Conservation (phyloP, 2,113 vertebrate genomes). For the Aspidoscelis tigris region DNA sequence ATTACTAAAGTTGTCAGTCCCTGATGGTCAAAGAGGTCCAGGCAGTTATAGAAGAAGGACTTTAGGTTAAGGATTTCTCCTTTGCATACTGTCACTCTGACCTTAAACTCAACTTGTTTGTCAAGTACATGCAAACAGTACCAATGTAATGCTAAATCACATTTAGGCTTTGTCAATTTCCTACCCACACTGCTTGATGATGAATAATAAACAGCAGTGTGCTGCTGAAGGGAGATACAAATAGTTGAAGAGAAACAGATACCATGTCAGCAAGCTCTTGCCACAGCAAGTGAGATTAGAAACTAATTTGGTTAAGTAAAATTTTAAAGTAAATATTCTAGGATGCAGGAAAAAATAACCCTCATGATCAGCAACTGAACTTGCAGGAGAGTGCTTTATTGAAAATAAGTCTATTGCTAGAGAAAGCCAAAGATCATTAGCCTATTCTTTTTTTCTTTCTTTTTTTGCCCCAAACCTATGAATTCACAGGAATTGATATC, state of each 20-base stretch:
- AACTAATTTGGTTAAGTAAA: not conserved
- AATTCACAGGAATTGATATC: not conserved
- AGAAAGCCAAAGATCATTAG: not conserved
- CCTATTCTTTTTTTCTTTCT: no score
- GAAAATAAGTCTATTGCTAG: not conserved
- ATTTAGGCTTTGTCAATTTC: conserved; percentile 57
- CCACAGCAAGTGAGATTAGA: not conserved
- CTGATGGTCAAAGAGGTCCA: conserved; percentile 24
- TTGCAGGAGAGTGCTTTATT: not conserved
- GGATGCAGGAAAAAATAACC: no score
- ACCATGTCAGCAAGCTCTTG: not conserved
- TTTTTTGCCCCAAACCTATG: not conserved
- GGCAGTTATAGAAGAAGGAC: conserved; percentile 26
- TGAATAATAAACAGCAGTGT: conserved; percentile 56
- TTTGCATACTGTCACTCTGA: conserved; percentile 28
- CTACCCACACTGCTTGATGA: conserved; percentile 44
- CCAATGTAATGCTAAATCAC: conserved; percentile 45
- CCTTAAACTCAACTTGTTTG: conserved; percentile 44
- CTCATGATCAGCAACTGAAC: no score
- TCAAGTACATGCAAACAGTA: conserved; percentile 44
- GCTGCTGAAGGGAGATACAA: conserved; percentile 40
- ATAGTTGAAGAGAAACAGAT: conserved; percentile 41
- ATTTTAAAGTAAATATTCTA: not conserved
- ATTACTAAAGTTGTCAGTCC: conserved; percentile 21
- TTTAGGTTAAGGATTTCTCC: conserved; percentile 25